Evolutionary conservation across 2,888 invertebrate genomes (phyloP).

Genomic region (Xanthorhoe designata): DNA sequence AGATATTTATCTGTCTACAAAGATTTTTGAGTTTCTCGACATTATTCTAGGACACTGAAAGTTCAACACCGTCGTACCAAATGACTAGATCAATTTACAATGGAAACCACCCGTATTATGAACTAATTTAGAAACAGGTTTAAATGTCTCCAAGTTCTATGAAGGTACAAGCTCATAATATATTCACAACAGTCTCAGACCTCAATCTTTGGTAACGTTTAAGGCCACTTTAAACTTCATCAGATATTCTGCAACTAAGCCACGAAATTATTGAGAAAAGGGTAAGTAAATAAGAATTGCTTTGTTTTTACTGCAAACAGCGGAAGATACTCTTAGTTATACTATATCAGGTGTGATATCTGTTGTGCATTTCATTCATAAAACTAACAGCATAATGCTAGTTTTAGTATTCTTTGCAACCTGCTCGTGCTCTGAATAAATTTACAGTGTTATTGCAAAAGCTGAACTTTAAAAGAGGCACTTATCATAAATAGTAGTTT

Average conservation of each 20-base stretch:
- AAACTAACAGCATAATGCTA: not conserved
- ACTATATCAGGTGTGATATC: no score
- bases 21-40: no score
- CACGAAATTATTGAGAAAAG: conserved; percentile 36
- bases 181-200: conserved; percentile 56
- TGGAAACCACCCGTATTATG: conserved; percentile 12
- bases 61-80: no score
- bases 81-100: no score
- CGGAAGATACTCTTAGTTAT: not conserved
- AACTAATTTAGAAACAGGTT: conserved; percentile 32
- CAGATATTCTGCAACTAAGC: conserved; percentile 53
- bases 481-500: conserved; percentile 2
- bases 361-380: not conserved
- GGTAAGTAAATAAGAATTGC: conserved; percentile 40
- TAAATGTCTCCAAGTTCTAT: conserved; percentile 31
- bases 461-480: conserved; percentile 30
- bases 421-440: conserved; percentile 14
- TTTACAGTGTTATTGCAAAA: conserved; percentile 5
- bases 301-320: conserved; percentile 7
- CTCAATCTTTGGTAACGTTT: conserved; percentile 60
- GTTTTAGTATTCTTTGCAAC: not conserved
- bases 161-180: conserved; percentile 52
- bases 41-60: no score
- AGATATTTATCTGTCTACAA: no score
- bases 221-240: conserved; percentile 57